A percentile compares a stretch with the other conserved stretches of the same genome.
phyloP scores from a whole-genome alignment of 2,797 vertebrate genomes.

The Euthynnus affinis region DNA sequence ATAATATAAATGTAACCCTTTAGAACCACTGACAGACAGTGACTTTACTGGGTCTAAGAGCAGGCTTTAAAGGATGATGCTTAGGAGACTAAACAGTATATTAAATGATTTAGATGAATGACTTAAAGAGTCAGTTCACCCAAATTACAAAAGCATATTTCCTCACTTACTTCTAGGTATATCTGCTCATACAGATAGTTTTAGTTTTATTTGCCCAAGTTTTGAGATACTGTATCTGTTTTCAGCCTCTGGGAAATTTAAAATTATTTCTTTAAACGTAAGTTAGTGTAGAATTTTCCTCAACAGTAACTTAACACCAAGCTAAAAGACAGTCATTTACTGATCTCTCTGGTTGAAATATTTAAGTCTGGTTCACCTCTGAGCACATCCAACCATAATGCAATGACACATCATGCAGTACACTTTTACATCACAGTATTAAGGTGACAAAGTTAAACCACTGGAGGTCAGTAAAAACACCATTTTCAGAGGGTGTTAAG shows the following conservation, averaged over 20 bases:
- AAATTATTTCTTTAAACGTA: constrained; percentile 4
- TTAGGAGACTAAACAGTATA: constrained; percentile 25
- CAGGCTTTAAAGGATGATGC: constrained; percentile 48
- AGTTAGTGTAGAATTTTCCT: background rate
- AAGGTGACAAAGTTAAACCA: background rate
- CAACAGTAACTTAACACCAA: no score
- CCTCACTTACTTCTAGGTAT: background rate
- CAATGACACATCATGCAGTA: no score
- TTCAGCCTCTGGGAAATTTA: background rate
- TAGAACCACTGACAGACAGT: constrained; percentile 57
- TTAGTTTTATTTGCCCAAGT: background rate
- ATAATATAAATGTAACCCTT: constrained; percentile 60
- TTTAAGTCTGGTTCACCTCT: no score
- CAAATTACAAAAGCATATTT: constrained; percentile 5
- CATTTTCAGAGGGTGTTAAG: background rate
- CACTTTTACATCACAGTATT: background rate
- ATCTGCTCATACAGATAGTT: constrained; percentile 10
- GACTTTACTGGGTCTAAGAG: constrained; percentile 52
- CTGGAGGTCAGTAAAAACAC: background rate
- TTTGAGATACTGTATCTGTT: background rate
- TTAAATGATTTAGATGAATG: constrained; percentile 2
- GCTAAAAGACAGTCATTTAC: no score
- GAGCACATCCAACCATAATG: no score
- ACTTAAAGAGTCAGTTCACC: constrained; percentile 33
- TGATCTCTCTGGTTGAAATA: no score